Conservation (phyloP, 2,888 invertebrate species). For the Xanthia icteritia region DNA sequence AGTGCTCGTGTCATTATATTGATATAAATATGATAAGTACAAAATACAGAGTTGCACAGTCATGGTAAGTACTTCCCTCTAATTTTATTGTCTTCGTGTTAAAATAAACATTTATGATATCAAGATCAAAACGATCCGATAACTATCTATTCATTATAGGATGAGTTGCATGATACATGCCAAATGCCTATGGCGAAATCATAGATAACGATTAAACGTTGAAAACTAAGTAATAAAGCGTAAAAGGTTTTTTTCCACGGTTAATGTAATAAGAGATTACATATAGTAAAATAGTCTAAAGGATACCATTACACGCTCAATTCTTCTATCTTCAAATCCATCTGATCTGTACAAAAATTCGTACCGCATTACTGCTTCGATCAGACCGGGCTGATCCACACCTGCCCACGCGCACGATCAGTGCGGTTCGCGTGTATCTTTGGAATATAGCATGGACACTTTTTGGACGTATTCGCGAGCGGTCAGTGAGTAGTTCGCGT, state of each 20-base stretch:
- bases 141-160: constrained; percentile 43
- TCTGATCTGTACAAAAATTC: background rate
- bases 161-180: constrained; percentile 44
- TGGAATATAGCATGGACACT: no score
- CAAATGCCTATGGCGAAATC: constrained; percentile 8
- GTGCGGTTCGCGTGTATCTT: no score
- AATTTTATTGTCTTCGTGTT: constrained; percentile 52
- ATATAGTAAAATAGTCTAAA: background rate
- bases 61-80: constrained; percentile 49
- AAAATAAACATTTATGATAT: constrained; percentile 33
- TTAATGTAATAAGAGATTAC: background rate
- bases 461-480: no score
- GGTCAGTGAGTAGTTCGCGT: no score
- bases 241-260: background rate
- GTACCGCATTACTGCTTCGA: background rate
- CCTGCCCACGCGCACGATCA: no score
- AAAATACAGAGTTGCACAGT: constrained; percentile 53
- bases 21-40: constrained; percentile 55
- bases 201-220: background rate
- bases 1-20: constrained; percentile 58
- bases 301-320: background rate
- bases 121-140: constrained; percentile 19
- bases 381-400: no score
- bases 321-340: background rate
- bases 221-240: background rate